These are phyloP conservation scores for Drosophila basisetae DNA, from an alignment of 2,888 invertebrate genomes.

Conservation along the genomic window DNA sequence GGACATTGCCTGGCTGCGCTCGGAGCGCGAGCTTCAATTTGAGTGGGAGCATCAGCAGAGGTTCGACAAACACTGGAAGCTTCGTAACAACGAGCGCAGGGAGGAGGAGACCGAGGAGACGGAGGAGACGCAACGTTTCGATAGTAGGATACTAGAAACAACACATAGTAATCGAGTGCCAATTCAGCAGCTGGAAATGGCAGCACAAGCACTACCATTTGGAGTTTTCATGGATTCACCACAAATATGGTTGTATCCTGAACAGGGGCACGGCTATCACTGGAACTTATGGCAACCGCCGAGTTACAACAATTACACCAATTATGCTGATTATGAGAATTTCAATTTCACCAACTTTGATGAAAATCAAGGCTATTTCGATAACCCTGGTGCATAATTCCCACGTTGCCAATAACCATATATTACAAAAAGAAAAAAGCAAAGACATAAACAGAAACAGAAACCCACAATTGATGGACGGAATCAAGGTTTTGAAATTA, in stretches of 20 bases:
- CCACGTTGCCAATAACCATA: background rate
- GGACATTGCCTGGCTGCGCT: background rate
- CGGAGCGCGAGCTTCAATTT: background rate
- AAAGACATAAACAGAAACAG: background rate
- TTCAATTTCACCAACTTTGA: background rate
- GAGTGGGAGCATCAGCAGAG: background rate
- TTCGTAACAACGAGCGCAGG: background rate
- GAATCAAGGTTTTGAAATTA: background rate
- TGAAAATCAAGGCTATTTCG: background rate
- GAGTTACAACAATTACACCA: background rate
- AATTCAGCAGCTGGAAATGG: background rate
- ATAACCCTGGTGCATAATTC: background rate
- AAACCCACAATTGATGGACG: background rate
- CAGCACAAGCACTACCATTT: background rate
- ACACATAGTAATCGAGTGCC: background rate
- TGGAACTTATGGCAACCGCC: background rate
- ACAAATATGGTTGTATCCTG: background rate
- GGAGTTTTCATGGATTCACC: background rate
- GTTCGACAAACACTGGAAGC: background rate
- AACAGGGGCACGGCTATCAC: rapidly evolving
- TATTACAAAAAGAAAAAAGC: background rate
- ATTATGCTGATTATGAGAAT: background rate
- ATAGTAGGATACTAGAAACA: too few relatives aligned
- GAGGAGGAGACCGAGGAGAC: too few relatives aligned
- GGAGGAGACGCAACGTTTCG: background rate